phyloP scores from a whole-genome alignment of 2,888 invertebrate genomes.

The Netelia inedita region DNA sequence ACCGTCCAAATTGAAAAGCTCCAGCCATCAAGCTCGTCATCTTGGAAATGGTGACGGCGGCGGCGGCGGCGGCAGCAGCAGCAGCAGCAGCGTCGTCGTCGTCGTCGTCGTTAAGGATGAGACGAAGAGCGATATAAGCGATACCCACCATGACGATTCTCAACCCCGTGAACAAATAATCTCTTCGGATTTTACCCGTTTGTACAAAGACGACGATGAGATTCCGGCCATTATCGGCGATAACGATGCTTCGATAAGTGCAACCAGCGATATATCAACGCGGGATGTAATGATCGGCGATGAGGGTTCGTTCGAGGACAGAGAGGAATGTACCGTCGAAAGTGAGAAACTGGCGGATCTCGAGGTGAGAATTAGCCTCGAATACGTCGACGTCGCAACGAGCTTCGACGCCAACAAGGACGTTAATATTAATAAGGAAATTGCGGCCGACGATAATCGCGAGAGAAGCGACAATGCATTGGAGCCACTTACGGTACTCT shows the following conservation, averaged over 20 bases:
- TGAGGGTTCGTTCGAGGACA: slow-evolving; percentile 12
- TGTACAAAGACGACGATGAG: slow-evolving; percentile 29
- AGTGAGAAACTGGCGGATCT: slow-evolving; percentile 24
- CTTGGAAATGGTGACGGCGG: slow-evolving; percentile 37
- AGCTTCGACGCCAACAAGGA: slow-evolving; percentile 9
- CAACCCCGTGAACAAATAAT: slow-evolving; percentile 7
- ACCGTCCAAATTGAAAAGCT: slow-evolving; percentile 80
- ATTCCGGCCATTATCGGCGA: slow-evolving; percentile 19
- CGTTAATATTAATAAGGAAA: neutral
- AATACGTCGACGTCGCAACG: slow-evolving; percentile 38
- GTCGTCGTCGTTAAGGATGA: neutral
- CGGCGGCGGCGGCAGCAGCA: neutral
- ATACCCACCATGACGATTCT: too few relatives aligned
- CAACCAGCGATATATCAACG: neutral
- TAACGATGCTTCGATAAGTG: neutral
- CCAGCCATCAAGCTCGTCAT: slow-evolving; percentile 25
- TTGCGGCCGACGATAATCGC: neutral
- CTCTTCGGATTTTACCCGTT: slow-evolving; percentile 20
- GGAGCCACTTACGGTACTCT: too few relatives aligned
- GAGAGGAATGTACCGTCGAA: neutral
- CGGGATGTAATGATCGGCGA: neutral
- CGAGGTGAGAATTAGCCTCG: slow-evolving; percentile 47
- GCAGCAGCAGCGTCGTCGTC: slow-evolving; percentile 23
- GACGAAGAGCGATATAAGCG: too few relatives aligned
- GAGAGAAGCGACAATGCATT: too few relatives aligned